Evolutionary conservation across 2,113 vertebrate genomes (phyloP), one percentile per base, ranked within the genome.

Genomic region (Callocephalon fimbriatum): DNA sequence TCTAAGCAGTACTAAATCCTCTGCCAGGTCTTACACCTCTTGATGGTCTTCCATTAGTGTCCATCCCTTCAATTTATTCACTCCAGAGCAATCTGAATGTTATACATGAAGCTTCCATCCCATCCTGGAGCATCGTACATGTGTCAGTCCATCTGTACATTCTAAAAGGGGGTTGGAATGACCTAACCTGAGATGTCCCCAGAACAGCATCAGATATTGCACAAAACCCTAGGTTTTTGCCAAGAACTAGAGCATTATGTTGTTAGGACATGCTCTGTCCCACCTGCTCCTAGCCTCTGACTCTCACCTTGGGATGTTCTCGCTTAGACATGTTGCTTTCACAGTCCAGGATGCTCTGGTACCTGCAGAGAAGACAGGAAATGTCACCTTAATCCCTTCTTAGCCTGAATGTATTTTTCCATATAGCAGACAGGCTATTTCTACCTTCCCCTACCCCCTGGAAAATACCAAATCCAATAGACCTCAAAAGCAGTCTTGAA

Each of bases 291-390:
- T 44, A 72, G 32, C 10, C 37, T 45, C n/a, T 70, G 50, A 12
- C 7, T 74, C 87, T 97, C 96, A 99, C 98, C 98, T 98, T 97
- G 50, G 72, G 71, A 42, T 95, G 96, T 56, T 95, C 91, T 37
- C 97, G 88, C 27, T 70, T 94, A 27, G 91, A 86, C 61, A 73
- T 91, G 65, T 12, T 59, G 61, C 63, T 95, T 76, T 96, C 98
- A 61, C 98, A 38, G 3, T 98, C 97, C 58, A 93, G 59, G 82
- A 96, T 97, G 84, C 97, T 98, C 93, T 99, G 99, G 95, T 99
- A 99, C 88, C 99, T 99, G 92, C 80, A 80, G 19, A 32, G 45
- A 86, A 82, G 89, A 97, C 17, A 90, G 45, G 5, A 96, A 3
- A 65, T 62, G 53, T 15, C 37, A 45, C 5, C 13, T 90, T 21